Evolutionary conservation across 1,140 invertebrate genomes (phyloP).

Genomic region (Drosophila neocordata): DNA sequence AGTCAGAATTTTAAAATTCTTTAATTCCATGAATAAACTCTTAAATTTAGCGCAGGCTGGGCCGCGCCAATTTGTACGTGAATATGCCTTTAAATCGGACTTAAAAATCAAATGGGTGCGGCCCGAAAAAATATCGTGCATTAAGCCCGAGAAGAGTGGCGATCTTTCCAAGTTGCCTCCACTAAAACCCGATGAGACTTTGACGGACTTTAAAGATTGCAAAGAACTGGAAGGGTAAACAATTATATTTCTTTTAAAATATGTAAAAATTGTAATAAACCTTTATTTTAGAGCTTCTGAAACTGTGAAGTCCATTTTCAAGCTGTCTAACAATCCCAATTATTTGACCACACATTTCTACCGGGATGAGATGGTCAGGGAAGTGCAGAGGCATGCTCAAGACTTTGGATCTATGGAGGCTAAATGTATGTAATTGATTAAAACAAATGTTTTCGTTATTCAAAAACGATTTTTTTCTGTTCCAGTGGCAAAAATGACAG

Average conservation of each 20-base stretch:
- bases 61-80: slow-evolving; percentile 66
- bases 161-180: slow-evolving; percentile 83
- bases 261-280: not conserved
- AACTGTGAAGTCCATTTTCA: slow-evolving; percentile 85
- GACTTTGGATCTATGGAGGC: slow-evolving; percentile 85
- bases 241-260: not conserved
- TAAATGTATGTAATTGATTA: slow-evolving; percentile 81
- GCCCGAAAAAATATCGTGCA: slow-evolving; percentile 84
- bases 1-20: slow-evolving; percentile 11
- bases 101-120: slow-evolving; percentile 87
- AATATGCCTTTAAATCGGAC: slow-evolving; percentile 84
- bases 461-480: not conserved
- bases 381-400: slow-evolving; percentile 85
- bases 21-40: slow-evolving; percentile 68
- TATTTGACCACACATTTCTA: slow-evolving; percentile 75
- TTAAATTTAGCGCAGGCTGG: slow-evolving; percentile 58
- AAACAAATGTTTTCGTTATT: slow-evolving; percentile 7
- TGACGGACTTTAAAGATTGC: slow-evolving; percentile 82
- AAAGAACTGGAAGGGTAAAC: slow-evolving; percentile 85
- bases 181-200: slow-evolving; percentile 79
- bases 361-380: slow-evolving; percentile 82
- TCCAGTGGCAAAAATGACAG: slow-evolving; percentile 85
- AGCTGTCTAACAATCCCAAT: slow-evolving; percentile 84
- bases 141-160: slow-evolving; percentile 85
- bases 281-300: slow-evolving; percentile 83